Evolutionary conservation across 2,797 vertebrate genomes (phyloP).

Genomic region (Anguilla megastoma): DNA sequence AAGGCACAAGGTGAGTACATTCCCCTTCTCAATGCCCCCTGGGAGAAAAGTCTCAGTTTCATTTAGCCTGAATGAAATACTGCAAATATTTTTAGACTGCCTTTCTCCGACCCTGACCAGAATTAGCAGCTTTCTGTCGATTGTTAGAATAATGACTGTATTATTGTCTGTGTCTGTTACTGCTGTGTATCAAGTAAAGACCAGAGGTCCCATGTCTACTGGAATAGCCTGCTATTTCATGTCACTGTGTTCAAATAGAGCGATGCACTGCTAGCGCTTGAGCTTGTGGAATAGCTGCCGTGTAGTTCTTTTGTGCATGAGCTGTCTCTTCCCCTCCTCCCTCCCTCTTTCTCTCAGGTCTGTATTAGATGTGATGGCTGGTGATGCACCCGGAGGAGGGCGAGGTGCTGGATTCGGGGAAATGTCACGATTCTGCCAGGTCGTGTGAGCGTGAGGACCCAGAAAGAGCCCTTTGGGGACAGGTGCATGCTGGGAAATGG

Average conservation of each 20-base stretch:
- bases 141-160: not conserved
- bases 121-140: not conserved
- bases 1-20: not conserved
- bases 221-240: conserved; percentile 55
- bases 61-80: not conserved
- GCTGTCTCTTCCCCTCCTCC: not conserved
- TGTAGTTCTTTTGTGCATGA: conserved; percentile 36
- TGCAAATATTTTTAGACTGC: not conserved
- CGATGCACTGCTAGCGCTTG: conserved; percentile 62
- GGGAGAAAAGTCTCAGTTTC: not conserved
- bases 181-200: too few relatives aligned
- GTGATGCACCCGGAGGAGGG: not conserved
- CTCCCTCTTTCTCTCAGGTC: not conserved
- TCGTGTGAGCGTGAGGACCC: not conserved
- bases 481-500: conserved; percentile 53
- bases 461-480: conserved; percentile 52
- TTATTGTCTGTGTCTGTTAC: not conserved
- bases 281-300: conserved; percentile 57
- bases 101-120: not conserved
- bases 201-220: conserved; percentile 25
- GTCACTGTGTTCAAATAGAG: conserved; percentile 51
- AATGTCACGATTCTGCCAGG: conserved; percentile 23
- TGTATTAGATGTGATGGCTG: not conserved
- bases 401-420: conserved; percentile 11
- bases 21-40: not conserved